Evolutionary conservation across 1,140 invertebrate species (phyloP).

Genomic region (Mamestra configurata): DNA sequence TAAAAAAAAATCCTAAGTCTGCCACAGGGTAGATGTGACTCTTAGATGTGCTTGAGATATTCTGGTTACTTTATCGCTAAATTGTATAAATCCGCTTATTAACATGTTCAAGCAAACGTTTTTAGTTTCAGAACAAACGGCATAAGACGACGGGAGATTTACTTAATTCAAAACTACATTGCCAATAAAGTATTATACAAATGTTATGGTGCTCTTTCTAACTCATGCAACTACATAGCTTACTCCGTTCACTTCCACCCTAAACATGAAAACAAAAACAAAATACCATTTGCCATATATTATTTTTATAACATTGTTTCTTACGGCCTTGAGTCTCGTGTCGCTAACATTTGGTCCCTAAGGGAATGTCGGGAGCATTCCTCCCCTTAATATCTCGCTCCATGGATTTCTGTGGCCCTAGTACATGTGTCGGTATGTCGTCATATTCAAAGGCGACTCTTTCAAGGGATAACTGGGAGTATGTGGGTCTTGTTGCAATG

Average conservation of each 20-base stretch:
- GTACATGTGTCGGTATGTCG: slow-evolving; percentile 16
- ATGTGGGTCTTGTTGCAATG: background rate
- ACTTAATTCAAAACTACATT: too few relatives aligned
- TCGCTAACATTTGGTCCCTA: slow-evolving; percentile 28
- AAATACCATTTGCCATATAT: slow-evolving; percentile 37
- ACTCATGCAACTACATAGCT: background rate
- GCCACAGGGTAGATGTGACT: too few relatives aligned
- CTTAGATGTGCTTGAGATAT: too few relatives aligned
- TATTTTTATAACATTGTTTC: slow-evolving; percentile 39
- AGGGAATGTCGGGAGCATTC: slow-evolving; percentile 31
- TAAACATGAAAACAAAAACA: slow-evolving; percentile 24
- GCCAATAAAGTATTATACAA: too few relatives aligned
- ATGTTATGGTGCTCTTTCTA: background rate
- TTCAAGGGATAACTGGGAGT: background rate
- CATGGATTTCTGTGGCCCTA: slow-evolving; percentile 24
- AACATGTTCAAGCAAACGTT: too few relatives aligned
- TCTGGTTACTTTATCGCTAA: too few relatives aligned
- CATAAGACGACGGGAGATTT: too few relatives aligned
- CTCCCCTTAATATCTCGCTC: slow-evolving; percentile 32
- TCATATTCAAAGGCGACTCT: slow-evolving; percentile 14
- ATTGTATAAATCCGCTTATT: too few relatives aligned
- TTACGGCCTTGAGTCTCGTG: slow-evolving; percentile 32
- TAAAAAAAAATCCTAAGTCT: too few relatives aligned
- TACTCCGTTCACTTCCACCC: background rate
- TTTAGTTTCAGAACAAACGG: too few relatives aligned